These are phyloP conservation scores for Otis tarda DNA, from an alignment of 2,113 vertebrate genomes.

Conservation along the genomic window DNA sequence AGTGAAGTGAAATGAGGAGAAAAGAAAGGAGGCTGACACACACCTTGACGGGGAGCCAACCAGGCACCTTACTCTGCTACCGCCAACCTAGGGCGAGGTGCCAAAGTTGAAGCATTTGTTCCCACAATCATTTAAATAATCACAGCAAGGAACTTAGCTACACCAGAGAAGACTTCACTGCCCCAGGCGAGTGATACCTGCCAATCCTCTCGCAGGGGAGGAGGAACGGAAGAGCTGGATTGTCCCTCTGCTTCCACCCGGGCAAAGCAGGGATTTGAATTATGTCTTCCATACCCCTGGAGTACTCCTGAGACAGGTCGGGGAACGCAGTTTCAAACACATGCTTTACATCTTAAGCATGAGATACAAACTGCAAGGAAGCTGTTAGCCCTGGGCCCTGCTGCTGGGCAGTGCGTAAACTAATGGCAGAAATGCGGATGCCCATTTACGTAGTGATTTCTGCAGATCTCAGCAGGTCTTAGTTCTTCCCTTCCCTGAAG, in stretches of 20 bases:
- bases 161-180: background rate
- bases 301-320: background rate
- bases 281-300: background rate
- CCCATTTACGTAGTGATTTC: background rate
- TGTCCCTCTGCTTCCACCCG: background rate
- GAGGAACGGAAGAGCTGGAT: background rate
- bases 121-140: background rate
- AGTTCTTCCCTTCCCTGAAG: background rate
- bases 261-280: background rate
- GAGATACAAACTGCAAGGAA: background rate
- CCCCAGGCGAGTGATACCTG: background rate
- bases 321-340: accelerated
- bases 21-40: background rate
- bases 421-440: background rate
- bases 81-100: background rate
- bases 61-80: background rate
- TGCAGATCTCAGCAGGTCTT: background rate
- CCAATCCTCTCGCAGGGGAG: background rate
- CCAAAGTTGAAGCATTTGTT: background rate
- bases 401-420: background rate
- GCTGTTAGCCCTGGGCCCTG: background rate
- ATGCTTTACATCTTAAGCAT: background rate
- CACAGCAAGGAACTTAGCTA: background rate
- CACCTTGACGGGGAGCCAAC: background rate
- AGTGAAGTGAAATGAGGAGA: background rate